Evolutionary conservation across 2,888 invertebrate genomes (phyloP).

Genomic region (Metacarcinus magister): DNA sequence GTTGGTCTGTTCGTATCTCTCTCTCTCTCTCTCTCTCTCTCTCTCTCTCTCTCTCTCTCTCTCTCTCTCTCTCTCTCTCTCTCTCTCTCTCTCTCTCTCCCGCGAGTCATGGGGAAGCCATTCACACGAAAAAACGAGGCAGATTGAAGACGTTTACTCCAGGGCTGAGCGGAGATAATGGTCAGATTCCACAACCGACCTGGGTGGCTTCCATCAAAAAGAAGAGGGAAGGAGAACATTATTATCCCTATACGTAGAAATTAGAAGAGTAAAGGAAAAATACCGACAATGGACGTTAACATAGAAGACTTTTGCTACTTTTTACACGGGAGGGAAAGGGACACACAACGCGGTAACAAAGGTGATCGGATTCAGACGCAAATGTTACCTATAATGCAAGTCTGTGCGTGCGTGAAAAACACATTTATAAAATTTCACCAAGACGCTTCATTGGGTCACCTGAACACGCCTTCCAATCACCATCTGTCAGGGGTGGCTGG

Average conservation of each 20-base stretch:
- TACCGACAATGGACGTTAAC: not conserved
- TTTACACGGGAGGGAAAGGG: not conserved
- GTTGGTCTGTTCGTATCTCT: not conserved
- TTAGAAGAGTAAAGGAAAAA: not conserved
- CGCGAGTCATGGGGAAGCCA: not conserved
- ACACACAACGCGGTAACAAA: not conserved
- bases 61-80: slow-evolving; percentile 36
- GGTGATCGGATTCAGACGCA: not conserved
- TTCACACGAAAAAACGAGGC: slow-evolving; percentile 32
- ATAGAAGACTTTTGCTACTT: not conserved
- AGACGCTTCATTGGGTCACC: not conserved
- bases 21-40: not conserved
- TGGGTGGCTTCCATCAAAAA: not conserved
- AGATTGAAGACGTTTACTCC: not conserved
- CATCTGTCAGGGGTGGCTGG: not conserved
- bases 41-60: slow-evolving; percentile 13
- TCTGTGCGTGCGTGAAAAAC: not conserved
- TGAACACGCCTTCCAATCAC: not conserved
- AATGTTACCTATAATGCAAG: not conserved
- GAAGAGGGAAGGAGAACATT: not conserved
- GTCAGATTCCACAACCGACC: not conserved
- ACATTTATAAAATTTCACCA: not conserved
- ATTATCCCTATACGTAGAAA: not conserved
- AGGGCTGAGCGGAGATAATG: not conserved
- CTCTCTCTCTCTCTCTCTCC: slow-evolving; percentile 21